Base-by-base conservation (phyloP, 2,888 invertebrate genomes). In the Catocala fraxini region DNA sequence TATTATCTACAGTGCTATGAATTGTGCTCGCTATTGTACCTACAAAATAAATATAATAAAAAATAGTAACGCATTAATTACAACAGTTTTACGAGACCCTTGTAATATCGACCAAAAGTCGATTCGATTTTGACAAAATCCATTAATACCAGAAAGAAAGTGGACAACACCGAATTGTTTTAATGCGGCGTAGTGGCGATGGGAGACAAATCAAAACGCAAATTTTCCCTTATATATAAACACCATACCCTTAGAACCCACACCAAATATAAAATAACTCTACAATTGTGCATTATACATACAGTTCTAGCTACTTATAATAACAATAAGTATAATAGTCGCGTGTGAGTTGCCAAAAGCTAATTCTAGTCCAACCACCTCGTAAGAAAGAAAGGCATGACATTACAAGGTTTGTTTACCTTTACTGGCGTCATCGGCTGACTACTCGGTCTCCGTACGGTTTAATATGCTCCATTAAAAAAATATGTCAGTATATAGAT, bases 1-100 rank as follows among this genome's bases (percentile, higher is more conserved):
- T 83, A 0, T 74, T 77, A 65, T 85, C 85, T 80, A 84, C 87
- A 66, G 91, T 87, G 70, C 79, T 83, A 47, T 82, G 76, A 65
- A 80, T 52, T 52, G 79, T 77, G 70, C 81, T 87, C 57, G 86
- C 79, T 72, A 90, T 81, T 42, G 87, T 82, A 80, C 91, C 90
- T 90, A 90, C 65, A 86, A 88, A 73, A 59, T 35, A 65, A 75
- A 64, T 56, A 46, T 34, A 49, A 59, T 9, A 66, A 71, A 54
- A 65, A 65, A 56, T 55, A 15, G 41, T 58, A 69, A 52, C 12
- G 9, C 11, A 25, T 15, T n/a, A 39, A 41, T 33, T 15, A 25
- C 25, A 25, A 25, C 4, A 25, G 4, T 25, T 25, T 25, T 25
- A 25, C 25, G 25, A 25, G 25, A 25, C 25, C 25, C 25, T 25